Percentiles rank a stretch among this genome's conserved stretches.
Evolutionary conservation across 2,888 invertebrate species (phyloP).

Genomic region (Oscheius onirici): DNA sequence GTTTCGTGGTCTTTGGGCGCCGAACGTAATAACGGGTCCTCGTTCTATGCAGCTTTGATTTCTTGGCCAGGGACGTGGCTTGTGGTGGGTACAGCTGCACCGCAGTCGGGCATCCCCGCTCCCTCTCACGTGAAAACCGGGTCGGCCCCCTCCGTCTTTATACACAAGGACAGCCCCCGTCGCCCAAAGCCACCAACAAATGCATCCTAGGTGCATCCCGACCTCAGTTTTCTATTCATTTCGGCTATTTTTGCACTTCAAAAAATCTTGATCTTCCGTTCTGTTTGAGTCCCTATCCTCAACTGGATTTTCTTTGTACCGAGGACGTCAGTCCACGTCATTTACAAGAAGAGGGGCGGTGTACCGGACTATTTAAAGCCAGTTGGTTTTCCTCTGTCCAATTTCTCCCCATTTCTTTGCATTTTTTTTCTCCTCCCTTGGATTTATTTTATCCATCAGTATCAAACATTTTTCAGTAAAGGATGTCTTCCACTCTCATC

Average conservation of each 20-base stretch:
- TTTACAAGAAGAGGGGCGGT: not conserved
- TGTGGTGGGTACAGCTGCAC: conserved; percentile 16
- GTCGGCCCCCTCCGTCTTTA: not conserved
- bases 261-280: not conserved
- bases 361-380: not conserved
- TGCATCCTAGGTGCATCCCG: not conserved
- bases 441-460: not conserved
- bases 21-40: not conserved
- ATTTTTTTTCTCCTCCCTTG: not conserved
- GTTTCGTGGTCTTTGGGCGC: not conserved
- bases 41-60: too few species aligned
- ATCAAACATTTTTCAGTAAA: conserved; percentile 2
- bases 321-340: conserved; percentile 24
- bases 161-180: conserved; percentile 10
- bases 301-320: conserved; percentile 4
- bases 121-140: conserved; percentile 22
- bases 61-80: too few species aligned
- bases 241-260: not conserved
- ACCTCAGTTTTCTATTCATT: not conserved
- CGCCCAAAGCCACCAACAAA: not conserved
- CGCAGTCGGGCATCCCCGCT: conserved; percentile 22
- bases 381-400: too few species aligned
- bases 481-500: conserved; percentile 20
- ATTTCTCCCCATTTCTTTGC: not conserved
- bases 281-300: conserved; percentile 1